These are phyloP conservation scores for Virgularia gustaviana DNA, from an alignment of 92 coral and sea anemone species.

Conservation along the genomic window DNA sequence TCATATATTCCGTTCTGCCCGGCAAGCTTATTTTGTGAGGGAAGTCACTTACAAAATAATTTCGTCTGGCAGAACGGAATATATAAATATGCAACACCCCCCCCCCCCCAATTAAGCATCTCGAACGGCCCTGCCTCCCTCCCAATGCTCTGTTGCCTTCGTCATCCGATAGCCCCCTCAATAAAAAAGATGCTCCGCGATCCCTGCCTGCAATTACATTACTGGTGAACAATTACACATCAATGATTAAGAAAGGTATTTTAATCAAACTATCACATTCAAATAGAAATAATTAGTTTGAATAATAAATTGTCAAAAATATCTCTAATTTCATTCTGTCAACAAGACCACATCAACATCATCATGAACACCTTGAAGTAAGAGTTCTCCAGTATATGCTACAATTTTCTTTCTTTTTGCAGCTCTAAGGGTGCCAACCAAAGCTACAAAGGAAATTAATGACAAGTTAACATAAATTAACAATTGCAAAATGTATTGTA, in stretches of 20 bases:
- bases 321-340: slow-evolving; percentile 47
- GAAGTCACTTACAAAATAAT: neutral
- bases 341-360: slow-evolving; percentile 85
- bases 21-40: too few relatives aligned
- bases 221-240: too few relatives aligned
- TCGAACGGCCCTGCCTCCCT: too few relatives aligned
- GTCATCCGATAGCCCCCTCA: too few relatives aligned
- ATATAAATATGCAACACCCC: too few relatives aligned
- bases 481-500: too few relatives aligned
- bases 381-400: slow-evolving; percentile 70
- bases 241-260: too few relatives aligned
- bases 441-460: slow-evolving; percentile 62
- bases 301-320: slow-evolving; percentile 4
- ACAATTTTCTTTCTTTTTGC: slow-evolving; percentile 96
- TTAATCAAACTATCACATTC: too few relatives aligned
- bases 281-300: neutral
- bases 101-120: too few relatives aligned
- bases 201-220: neutral
- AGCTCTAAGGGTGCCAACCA: slow-evolving; percentile 94
- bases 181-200: neutral
- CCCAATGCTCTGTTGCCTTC: too few relatives aligned
- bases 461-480: too few relatives aligned
- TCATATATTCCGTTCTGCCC: neutral
- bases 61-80: neutral
- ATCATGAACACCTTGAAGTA: slow-evolving; percentile 97